Evolutionary conservation across 2,113 vertebrate genomes (phyloP), one percentile per base, ranked within the genome.

Genomic region (Phalacrocorax aristotelis): DNA sequence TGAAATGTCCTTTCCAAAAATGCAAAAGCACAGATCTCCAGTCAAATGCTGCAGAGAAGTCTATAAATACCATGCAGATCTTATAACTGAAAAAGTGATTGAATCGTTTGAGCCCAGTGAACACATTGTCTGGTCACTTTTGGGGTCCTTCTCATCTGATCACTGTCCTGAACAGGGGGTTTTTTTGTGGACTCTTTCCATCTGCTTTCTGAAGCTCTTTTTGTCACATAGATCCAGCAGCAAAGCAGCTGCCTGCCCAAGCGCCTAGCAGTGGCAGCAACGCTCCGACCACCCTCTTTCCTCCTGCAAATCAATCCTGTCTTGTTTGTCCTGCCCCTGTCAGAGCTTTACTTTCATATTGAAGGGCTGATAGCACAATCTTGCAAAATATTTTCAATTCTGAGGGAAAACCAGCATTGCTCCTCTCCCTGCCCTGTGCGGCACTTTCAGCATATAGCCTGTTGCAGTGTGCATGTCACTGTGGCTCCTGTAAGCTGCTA

Each of bases 371-470:
- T 11, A 51, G 34, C 40, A 49, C 15, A 27, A 21, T 36, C 44
- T 60, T 62, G 26, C 26, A 51, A 68, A 57, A 36, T 34, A 38
- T 36, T 87, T 86, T 78, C 27, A 40, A 1, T 57, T 46, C 6
- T 23, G 19, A 71, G n/a, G 5, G 30, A 46, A 68, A 75, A 30
- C 0, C 9, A 66, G 2, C 23, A 23, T 5, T 16, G 5, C 15
- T 70, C 4, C 42, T 74, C 16, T 57, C 64, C 14, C 20, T 58
- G 36, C 48, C 46, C 32, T 1, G 0, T 19, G 27, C 4, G 1
- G 36, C 38, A 23, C 58, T 66, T 83, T 3, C 62, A 34, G 17
- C 0, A 0, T 12, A 17, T 13, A 1, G 17, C 3, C 0, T 0
- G 0, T n/a, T 58, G 27, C 1, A 1, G 4, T 40, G 21, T 3